Evolutionary conservation across 1,140 invertebrate genomes (phyloP).

Genomic region (Vollenhovia emeryi): DNA sequence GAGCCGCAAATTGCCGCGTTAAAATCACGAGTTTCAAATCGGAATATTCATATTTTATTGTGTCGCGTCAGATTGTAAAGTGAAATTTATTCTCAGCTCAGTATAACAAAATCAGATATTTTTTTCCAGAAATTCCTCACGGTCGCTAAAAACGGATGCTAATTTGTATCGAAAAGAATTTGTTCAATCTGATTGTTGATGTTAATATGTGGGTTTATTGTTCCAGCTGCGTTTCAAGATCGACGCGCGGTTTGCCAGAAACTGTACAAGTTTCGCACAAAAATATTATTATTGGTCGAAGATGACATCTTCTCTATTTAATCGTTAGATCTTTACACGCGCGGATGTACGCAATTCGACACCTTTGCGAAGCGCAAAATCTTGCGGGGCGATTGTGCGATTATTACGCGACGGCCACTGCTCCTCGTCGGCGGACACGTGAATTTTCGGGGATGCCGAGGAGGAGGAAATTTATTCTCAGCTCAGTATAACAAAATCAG

Average conservation of each 20-base stretch:
- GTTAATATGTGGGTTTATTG: no score
- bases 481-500: neutral
- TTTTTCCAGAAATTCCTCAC: no score
- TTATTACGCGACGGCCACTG: neutral
- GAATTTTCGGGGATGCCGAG: constrained; percentile 18
- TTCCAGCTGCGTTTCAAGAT: no score
- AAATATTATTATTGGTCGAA: no score
- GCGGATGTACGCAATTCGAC: neutral
- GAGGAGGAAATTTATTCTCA: neutral
- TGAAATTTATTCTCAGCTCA: neutral
- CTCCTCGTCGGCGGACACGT: neutral
- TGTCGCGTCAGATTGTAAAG: neutral
- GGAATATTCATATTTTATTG: neutral
- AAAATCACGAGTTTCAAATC: neutral
- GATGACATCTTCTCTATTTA: no score
- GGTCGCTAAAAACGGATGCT: no score
- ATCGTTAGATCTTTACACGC: no score
- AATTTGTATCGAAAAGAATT: no score
- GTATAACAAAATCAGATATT: neutral
- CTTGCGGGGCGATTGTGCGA: neutral
- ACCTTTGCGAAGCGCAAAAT: neutral
- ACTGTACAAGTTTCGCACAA: no score
- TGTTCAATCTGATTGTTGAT: no score
- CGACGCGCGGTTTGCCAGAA: no score
- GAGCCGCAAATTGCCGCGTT: neutral